Evolutionary conservation across 2,113 vertebrate species (phyloP).

Genomic region (Tauraco erythrolophus): DNA sequence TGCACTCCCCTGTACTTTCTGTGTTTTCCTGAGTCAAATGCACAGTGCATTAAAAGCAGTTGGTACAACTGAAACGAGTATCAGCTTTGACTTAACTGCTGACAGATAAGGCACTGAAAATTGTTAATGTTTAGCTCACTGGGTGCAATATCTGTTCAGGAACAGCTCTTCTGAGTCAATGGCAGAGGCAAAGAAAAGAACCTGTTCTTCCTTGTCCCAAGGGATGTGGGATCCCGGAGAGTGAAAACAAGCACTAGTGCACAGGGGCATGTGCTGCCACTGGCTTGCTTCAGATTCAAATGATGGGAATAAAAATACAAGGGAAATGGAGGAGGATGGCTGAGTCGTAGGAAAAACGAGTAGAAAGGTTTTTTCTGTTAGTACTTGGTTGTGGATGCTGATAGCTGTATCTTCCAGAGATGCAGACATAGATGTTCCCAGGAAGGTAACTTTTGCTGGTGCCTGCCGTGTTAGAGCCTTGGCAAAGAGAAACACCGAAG

Average conservation of each 20-base stretch:
- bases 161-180: fast-evolving
- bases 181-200: background rate
- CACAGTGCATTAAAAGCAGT: background rate
- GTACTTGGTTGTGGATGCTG: background rate
- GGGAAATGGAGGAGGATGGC: background rate
- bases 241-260: background rate
- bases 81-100: background rate
- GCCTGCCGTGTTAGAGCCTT: background rate
- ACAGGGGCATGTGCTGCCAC: background rate
- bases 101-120: background rate
- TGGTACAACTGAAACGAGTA: background rate
- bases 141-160: background rate
- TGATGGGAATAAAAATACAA: too few species aligned
- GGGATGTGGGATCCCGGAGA: background rate
- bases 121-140: background rate
- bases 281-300: background rate
- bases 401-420: background rate
- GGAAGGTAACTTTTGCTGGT: background rate
- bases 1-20: fast-evolving
- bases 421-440: background rate
- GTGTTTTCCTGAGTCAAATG: fast-evolving
- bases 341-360: background rate
- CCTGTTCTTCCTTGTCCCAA: fast-evolving
- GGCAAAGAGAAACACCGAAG: background rate
- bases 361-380: background rate